A percentile compares a stretch with the other conserved stretches of the same genome.
phyloP scores from a whole-genome alignment of 2,888 invertebrate species.

The Rhagonycha fulva region DNA sequence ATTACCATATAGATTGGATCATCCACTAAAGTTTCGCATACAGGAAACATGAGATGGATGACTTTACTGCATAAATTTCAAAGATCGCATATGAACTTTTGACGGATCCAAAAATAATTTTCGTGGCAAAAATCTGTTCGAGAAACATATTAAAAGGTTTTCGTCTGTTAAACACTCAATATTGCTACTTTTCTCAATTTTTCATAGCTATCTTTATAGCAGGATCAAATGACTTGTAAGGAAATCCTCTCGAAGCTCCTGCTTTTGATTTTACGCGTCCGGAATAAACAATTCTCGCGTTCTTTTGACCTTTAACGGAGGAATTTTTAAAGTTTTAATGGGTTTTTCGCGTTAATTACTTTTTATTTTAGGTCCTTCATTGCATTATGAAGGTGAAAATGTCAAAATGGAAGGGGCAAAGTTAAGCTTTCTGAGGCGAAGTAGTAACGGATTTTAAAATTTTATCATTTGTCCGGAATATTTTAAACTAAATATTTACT shows the following conservation, averaged over 20 bases:
- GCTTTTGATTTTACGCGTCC: neutral
- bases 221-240: neutral
- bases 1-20: constrained; percentile 1
- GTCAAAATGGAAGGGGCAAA: no score
- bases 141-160: neutral
- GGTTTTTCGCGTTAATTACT: neutral
- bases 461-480: no score
- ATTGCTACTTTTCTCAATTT: neutral
- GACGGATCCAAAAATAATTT: neutral
- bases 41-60: neutral
- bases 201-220: neutral
- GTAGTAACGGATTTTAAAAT: no score
- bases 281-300: neutral
- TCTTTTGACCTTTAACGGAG: neutral
- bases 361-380: neutral
- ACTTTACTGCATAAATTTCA: neutral
- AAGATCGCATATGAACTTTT: neutral
- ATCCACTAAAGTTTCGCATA: neutral
- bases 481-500: no score
- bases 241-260: neutral
- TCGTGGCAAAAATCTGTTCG: neutral
- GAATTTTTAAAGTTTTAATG: neutral
- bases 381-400: neutral
- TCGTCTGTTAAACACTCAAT: neutral
- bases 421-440: no score